Conservation (phyloP, 37 sponge, comb jelly and placozoan genomes). For the Aphrocallistes beatrix region DNA sequence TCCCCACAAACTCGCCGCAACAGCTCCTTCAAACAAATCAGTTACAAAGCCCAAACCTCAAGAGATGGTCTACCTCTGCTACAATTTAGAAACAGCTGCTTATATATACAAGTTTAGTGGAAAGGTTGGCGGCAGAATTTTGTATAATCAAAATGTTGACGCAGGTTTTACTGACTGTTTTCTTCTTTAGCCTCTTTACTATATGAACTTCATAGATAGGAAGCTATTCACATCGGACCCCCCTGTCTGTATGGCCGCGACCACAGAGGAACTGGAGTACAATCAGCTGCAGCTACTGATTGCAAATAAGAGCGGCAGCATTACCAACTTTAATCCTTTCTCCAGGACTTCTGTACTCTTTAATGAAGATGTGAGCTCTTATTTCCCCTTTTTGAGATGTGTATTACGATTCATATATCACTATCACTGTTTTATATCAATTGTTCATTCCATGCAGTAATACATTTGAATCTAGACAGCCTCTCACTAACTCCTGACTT, state of each 20-base stretch:
- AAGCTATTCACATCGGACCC: not conserved
- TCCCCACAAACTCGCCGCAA: not conserved
- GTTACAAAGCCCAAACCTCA: not conserved
- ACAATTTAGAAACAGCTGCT: not conserved
- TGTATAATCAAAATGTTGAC: too few species aligned
- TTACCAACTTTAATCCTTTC: not conserved
- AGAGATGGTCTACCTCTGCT: not conserved
- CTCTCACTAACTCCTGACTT: too few species aligned
- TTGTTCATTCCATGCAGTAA: too few species aligned
- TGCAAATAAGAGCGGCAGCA: not conserved
- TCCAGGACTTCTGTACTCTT: not conserved
- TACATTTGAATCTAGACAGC: too few species aligned
- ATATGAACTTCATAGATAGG: not conserved
- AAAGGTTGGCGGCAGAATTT: too few species aligned
- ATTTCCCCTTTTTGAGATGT: not conserved
- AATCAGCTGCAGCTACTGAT: not conserved
- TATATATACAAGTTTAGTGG: not conserved
- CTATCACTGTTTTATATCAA: not conserved
- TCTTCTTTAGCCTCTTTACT: not conserved
- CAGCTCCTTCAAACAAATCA: not conserved
- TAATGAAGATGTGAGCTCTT: constrained; percentile 1
- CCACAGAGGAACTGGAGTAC: not conserved
- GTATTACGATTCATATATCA: not conserved
- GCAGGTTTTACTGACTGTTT: not conserved
- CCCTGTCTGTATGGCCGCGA: not conserved